Percentiles rank a stretch among this genome's conserved stretches.
These are phyloP conservation scores for Cheilosia grossa DNA, from an alignment of 2,888 invertebrate species.

Conservation along the genomic window DNA sequence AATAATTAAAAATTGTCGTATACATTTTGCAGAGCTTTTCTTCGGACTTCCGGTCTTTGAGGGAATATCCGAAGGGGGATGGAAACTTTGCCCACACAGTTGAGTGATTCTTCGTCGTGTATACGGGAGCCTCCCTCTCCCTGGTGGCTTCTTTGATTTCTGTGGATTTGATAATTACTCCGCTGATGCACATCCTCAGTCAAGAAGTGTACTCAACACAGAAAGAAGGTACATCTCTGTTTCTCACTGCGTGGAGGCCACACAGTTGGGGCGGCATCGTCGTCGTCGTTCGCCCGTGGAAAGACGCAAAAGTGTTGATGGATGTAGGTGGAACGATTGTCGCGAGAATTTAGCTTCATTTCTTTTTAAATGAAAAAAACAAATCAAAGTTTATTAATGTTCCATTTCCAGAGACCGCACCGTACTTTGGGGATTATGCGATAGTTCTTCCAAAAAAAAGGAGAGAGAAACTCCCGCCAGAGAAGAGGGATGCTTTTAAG, in stretches of 20 bases:
- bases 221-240: slow-evolving; percentile 6
- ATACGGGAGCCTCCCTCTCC: slow-evolving; percentile 4
- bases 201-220: slow-evolving; percentile 6
- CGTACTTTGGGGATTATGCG: background rate
- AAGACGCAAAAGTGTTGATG: slow-evolving; percentile 57
- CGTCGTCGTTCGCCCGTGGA: background rate
- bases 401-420: slow-evolving; percentile 9
- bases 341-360: slow-evolving; percentile 64
- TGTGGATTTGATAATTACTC: slow-evolving; percentile 70
- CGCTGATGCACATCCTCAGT: slow-evolving; percentile 39
- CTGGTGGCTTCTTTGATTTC: slow-evolving; percentile 67
- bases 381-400: slow-evolving; percentile 68
- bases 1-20: slow-evolving; percentile 68
- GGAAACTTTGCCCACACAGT: slow-evolving; percentile 67
- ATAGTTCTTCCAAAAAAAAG: background rate
- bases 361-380: slow-evolving; percentile 57
- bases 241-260: background rate
- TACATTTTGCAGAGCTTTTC: slow-evolving; percentile 9
- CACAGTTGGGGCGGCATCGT: slow-evolving; percentile 7
- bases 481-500: no score
- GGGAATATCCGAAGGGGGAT: slow-evolving; percentile 19
- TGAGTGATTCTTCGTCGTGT: slow-evolving; percentile 58
- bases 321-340: slow-evolving; percentile 66
- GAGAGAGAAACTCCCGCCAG: no score
- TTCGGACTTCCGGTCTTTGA: slow-evolving; percentile 21